Percentiles rank a stretch among this genome's conserved stretches.
phyloP scores from a whole-genome alignment of 2,888 invertebrate genomes.

The Dolomedes plantarius region DNA sequence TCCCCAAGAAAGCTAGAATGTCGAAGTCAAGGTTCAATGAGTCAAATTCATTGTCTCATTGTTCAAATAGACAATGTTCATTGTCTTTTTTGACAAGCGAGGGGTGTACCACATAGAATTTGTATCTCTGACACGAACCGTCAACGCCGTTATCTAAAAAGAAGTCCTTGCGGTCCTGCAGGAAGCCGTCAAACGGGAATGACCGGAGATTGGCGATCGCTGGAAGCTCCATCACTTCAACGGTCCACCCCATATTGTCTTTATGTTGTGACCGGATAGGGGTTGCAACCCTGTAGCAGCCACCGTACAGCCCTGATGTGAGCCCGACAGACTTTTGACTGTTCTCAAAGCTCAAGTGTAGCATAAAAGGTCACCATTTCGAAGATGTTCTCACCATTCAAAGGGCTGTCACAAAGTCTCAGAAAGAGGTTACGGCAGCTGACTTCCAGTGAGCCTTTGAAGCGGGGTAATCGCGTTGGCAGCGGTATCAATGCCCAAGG shows the following conservation, averaged over 20 bases:
- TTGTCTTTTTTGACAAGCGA: no score
- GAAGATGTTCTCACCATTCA: constrained; percentile 12
- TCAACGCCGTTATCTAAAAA: neutral
- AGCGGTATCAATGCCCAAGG: neutral
- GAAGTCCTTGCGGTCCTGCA: neutral
- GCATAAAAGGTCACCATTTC: constrained; percentile 9
- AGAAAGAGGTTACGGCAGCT: no score
- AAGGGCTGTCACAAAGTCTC: neutral
- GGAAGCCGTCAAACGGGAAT: neutral
- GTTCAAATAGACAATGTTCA: no score
- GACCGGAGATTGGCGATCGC: neutral
- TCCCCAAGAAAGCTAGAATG: no score
- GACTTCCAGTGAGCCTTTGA: neutral
- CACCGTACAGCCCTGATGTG: neutral
- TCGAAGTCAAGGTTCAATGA: no score
- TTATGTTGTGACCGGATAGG: neutral
- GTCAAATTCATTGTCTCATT: no score
- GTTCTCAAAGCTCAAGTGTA: constrained; percentile 6
- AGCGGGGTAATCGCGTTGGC: neutral
- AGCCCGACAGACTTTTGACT: neutral
- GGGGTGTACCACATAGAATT: neutral
- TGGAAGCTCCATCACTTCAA: constrained; percentile 16
- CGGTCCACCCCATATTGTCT: neutral
- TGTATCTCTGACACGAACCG: neutral
- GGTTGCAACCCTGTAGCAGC: no score